These are phyloP conservation scores for Mesorhabditis sp. DNA, from an alignment of 2,888 invertebrate species.

Conservation along the genomic window DNA sequence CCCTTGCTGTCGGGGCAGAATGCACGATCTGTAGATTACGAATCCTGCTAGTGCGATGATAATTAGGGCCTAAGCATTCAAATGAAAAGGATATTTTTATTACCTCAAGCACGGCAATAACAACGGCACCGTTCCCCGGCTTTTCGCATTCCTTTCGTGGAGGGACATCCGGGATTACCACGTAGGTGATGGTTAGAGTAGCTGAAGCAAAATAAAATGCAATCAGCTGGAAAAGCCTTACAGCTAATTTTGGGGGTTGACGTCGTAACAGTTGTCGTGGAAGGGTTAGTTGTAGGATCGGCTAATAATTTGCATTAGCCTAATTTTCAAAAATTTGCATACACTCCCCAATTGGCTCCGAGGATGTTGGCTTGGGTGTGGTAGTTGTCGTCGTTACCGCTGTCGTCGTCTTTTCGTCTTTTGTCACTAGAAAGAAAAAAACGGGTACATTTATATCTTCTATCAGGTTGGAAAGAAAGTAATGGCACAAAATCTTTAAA, in stretches of 20 bases:
- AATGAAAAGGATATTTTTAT: background rate
- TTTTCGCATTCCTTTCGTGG: background rate
- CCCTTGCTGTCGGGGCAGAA: background rate
- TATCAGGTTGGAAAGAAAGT: too few species aligned
- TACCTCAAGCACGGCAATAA: slow-evolving; percentile 22
- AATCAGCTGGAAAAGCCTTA: background rate
- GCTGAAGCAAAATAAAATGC: background rate
- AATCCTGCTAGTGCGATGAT: slow-evolving; percentile 11
- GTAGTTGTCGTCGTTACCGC: background rate
- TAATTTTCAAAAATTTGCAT: too few species aligned
- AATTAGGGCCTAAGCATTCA: slow-evolving; percentile 11
- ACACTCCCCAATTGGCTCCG: background rate
- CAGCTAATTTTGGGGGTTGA: too few species aligned
- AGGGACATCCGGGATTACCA: slow-evolving; percentile 6
- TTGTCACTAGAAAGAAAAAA: too few species aligned
- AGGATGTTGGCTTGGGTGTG: background rate
- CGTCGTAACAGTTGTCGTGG: too few species aligned
- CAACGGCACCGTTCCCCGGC: slow-evolving; percentile 12
- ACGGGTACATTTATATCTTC: too few species aligned
- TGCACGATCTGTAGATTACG: slow-evolving; percentile 8
- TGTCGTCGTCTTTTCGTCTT: too few species aligned
- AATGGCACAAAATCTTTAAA: too few species aligned
- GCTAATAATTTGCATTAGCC: background rate
- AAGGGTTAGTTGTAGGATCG: too few species aligned
- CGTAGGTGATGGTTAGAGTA: background rate